Conservation (phyloP, 2,797 vertebrate species). For the Mustela erminea region DNA sequence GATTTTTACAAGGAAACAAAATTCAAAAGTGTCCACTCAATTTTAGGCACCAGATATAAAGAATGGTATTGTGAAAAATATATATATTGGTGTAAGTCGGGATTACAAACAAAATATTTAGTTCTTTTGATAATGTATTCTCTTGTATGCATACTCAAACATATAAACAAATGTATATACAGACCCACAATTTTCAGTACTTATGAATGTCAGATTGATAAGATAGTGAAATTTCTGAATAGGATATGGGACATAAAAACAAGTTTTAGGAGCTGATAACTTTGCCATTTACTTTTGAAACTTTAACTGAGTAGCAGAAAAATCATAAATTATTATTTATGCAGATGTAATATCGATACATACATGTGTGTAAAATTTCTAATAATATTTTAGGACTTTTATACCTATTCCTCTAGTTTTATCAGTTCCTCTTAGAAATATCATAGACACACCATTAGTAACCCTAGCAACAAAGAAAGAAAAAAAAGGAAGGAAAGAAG, state of each 20-base stretch:
- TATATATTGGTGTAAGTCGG: fast-evolving
- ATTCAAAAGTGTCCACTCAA: background rate
- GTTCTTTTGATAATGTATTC: background rate
- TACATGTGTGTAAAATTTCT: background rate
- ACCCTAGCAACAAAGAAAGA: background rate
- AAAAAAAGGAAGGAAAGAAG: background rate
- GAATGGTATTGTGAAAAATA: background rate
- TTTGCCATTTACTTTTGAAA: background rate
- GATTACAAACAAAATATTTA: background rate
- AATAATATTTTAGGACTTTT: background rate
- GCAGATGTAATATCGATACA: background rate
- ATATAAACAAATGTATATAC: background rate
- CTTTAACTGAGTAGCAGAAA: background rate
- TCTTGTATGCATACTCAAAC: background rate
- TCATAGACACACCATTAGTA: background rate
- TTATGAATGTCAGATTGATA: background rate
- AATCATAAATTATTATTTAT: background rate
- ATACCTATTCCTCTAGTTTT: background rate
- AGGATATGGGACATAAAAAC: background rate
- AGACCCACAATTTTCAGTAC: background rate
- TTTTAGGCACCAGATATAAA: background rate
- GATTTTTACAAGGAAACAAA: background rate
- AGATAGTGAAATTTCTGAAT: background rate
- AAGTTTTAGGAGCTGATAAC: background rate
- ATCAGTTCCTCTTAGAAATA: background rate